Conservation (phyloP, 2,797 vertebrate genomes). For the Sorex maritimensis region DNA sequence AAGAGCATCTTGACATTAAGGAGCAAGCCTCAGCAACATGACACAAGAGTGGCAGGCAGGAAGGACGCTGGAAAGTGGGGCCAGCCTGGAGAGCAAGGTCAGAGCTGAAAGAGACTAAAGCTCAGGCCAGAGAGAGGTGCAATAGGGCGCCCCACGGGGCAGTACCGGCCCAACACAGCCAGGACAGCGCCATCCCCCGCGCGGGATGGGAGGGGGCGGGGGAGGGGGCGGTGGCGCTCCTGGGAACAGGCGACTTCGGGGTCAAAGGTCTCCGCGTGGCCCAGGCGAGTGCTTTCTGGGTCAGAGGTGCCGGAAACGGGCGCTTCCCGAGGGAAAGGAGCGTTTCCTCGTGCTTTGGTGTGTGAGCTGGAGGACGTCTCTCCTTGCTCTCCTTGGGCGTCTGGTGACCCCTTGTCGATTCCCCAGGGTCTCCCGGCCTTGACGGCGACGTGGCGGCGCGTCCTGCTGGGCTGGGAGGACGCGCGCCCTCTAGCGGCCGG, state of each 20-base stretch:
- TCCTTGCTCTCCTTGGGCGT: neutral
- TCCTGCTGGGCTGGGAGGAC: too few relatives aligned
- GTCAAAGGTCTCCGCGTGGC: conserved; percentile 1
- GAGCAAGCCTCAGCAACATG: too few relatives aligned
- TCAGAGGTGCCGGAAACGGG: conserved; percentile 64
- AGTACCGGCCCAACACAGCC: conserved; percentile 64
- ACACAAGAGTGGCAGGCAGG: too few relatives aligned
- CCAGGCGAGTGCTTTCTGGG: neutral
- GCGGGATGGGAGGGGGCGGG: neutral
- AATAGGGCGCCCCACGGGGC: conserved; percentile 47
- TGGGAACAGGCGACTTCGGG: neutral
- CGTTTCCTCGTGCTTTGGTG: fast-evolving
- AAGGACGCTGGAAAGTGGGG: too few relatives aligned
- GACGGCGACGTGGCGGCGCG: too few relatives aligned
- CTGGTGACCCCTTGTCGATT: neutral
- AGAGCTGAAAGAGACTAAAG: neutral
- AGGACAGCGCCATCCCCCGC: conserved; percentile 87
- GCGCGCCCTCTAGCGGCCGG: too few relatives aligned
- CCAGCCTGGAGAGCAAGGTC: too few relatives aligned
- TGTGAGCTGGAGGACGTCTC: neutral
- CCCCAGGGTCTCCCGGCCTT: neutral
- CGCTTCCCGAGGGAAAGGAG: neutral
- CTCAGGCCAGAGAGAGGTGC: conserved; percentile 39
- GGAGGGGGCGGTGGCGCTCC: too few relatives aligned
- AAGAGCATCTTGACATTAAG: too few relatives aligned